A percentile compares a stretch with the other conserved stretches of the same genome.
These are phyloP conservation scores for Coendou prehensilis DNA, from an alignment of 2,797 vertebrate genomes.

Conservation along the genomic window DNA sequence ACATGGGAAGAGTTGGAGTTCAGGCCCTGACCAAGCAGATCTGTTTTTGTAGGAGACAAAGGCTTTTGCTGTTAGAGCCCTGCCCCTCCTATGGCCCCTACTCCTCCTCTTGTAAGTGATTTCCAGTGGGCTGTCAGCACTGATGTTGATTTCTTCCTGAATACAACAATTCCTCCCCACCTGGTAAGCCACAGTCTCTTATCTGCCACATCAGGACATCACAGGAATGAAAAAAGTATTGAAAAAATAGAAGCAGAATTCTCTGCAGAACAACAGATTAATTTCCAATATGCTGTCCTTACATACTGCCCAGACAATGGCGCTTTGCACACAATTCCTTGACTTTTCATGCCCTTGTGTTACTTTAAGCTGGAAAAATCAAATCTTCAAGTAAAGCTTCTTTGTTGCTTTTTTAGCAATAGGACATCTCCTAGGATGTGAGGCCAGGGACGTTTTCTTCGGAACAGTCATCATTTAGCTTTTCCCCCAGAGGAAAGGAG, in stretches of 20 bases:
- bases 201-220: slow-evolving; percentile 10
- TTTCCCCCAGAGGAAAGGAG: background rate
- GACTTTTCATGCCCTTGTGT: slow-evolving; percentile 25
- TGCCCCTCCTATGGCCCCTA: background rate
- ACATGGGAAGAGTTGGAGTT: slow-evolving; percentile 36
- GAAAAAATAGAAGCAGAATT: slow-evolving; percentile 21
- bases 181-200: background rate
- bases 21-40: background rate
- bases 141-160: slow-evolving; percentile 32
- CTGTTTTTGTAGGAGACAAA: slow-evolving; percentile 54
- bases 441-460: slow-evolving; percentile 32
- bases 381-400: slow-evolving; percentile 52
- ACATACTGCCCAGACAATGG: slow-evolving; percentile 50
- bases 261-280: background rate
- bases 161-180: background rate
- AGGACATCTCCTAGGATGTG: background rate
- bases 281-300: background rate
- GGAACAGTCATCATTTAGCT: background rate
- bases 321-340: background rate
- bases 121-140: background rate
- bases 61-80: background rate
- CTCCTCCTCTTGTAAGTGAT: background rate
- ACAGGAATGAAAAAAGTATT: background rate
- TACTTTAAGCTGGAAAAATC: slow-evolving; percentile 50
- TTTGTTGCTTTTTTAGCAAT: slow-evolving; percentile 50